phyloP scores from a whole-genome alignment of 2,113 vertebrate species.

The Prionailurus viverrinus region DNA sequence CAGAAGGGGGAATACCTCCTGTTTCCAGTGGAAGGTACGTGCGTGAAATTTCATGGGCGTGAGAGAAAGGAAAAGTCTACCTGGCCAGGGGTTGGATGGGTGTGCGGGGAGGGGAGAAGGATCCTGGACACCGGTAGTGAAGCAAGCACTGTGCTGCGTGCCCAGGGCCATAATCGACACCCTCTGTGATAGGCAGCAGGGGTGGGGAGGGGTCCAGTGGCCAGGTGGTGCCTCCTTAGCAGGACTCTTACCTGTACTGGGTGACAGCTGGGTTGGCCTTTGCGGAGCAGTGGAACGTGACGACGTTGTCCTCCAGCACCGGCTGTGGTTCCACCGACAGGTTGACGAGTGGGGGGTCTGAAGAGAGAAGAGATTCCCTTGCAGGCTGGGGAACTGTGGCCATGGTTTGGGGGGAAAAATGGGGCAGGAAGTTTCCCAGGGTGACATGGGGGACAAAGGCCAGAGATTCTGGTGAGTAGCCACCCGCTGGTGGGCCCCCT shows the following conservation, averaged over 20 bases:
- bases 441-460: neutral
- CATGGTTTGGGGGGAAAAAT: neutral
- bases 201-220: neutral
- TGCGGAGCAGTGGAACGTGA: conserved; percentile 97
- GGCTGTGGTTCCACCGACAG: conserved; percentile 97
- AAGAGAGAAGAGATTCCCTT: conserved; percentile 58
- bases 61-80: neutral
- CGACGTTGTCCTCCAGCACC: conserved; percentile 95
- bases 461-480: neutral
- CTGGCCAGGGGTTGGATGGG: neutral
- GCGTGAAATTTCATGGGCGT: rapidly evolving
- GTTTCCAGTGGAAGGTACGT: neutral
- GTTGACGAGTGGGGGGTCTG: conserved; percentile 98
- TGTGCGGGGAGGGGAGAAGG: neutral
- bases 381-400: neutral
- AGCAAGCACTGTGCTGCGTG: rapidly evolving
- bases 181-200: rapidly evolving
- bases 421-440: neutral
- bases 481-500: neutral
- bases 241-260: conserved; percentile 94
- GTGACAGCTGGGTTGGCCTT: conserved; percentile 98
- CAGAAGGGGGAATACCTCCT: rapidly evolving
- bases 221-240: neutral
- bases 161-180: neutral
- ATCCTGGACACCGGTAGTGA: neutral